Percentiles rank a stretch among this genome's conserved stretches.
phyloP scores from a whole-genome alignment of 1,140 invertebrate genomes.

The Magallana gigas region DNA sequence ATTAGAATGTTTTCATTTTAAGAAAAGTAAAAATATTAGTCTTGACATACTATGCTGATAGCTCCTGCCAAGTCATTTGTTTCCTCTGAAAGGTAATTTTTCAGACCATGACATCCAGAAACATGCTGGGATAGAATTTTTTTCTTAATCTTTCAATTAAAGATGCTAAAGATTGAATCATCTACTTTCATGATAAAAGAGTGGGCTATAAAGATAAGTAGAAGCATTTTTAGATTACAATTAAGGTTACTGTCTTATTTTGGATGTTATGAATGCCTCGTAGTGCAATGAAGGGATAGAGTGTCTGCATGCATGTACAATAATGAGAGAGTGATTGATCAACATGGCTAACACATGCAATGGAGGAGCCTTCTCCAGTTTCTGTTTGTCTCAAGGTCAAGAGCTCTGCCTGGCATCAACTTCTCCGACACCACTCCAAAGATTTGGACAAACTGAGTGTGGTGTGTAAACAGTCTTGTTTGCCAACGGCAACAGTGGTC shows the following conservation, averaged over 20 bases:
- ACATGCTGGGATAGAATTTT: not conserved
- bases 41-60: not conserved
- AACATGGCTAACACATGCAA: constrained; percentile 1
- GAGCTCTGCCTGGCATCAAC: not conserved
- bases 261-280: too few relatives aligned
- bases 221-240: too few relatives aligned
- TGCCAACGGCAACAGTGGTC: constrained; percentile 25
- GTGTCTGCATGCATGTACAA: too few relatives aligned
- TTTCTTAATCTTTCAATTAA: too few relatives aligned
- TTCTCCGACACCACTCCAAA: constrained; percentile 17
- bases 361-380: not conserved
- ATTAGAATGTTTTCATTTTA: constrained; percentile 14
- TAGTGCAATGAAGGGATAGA: too few relatives aligned
- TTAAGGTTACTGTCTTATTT: too few relatives aligned
- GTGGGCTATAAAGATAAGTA: too few relatives aligned
- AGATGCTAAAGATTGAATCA: too few relatives aligned
- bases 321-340: not conserved
- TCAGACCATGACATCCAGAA: not conserved
- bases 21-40: constrained; percentile 30
- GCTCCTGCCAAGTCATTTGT: constrained; percentile 10
- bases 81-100: constrained; percentile 14
- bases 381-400: constrained; percentile 18
- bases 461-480: constrained; percentile 23
- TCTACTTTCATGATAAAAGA: too few relatives aligned
- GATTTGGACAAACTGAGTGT: not conserved